Base-by-base conservation (phyloP, 2,113 vertebrate genomes). In the Pollimyrus isidori region DNA sequence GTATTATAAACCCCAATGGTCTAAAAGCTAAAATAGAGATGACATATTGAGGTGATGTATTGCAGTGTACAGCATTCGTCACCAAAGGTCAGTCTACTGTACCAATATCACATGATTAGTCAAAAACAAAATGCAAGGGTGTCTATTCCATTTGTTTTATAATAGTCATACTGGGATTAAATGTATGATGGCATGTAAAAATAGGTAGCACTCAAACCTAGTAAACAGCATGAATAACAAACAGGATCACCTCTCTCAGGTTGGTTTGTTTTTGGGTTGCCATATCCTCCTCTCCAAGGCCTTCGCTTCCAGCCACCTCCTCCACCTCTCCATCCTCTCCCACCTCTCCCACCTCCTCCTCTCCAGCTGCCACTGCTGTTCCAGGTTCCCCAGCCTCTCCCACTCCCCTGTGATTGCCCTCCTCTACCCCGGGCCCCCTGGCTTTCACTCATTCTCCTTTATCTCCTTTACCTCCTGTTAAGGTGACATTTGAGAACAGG, bases 391-490 rank as follows among this genome's bases (percentile, higher is more conserved):
- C 86, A n/a, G 39, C 93, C 91, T 30, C 94, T 93, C 5, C 94
- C 94, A 91, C 94, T 93, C 95, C 96, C 95, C 0, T 91, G 92
- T 62, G 91, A 93, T 88, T 93, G 93, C 90, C 94, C 91, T 49
- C 96, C 91, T 9, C 93, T 95, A 23, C 92, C 94, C 92, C 92
- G 89, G 1, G 92, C 91, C 0, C 95, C 96, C 90, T 94, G 92
- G 19, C 90, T 91, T 90, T 90, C 90, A 90, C 91, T 96, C 95
- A 96, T 96, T 6, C 3, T 89, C 90, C 30, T 30, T 45, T 30
- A 86, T 89, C 23, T 10, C 90, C 30, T 30, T 42, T 30, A 86
- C 87, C 30, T 15, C 53, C n/a, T 52, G 5, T 56, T 6, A 58
- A 48, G 6, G 11, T 26, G 45, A 87, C 21, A 56, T 52, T 50